A percentile compares a stretch with the other conserved stretches of the same genome.
These are phyloP conservation scores for Puma concolor DNA, from an alignment of 2,113 vertebrate genomes.

Conservation along the genomic window DNA sequence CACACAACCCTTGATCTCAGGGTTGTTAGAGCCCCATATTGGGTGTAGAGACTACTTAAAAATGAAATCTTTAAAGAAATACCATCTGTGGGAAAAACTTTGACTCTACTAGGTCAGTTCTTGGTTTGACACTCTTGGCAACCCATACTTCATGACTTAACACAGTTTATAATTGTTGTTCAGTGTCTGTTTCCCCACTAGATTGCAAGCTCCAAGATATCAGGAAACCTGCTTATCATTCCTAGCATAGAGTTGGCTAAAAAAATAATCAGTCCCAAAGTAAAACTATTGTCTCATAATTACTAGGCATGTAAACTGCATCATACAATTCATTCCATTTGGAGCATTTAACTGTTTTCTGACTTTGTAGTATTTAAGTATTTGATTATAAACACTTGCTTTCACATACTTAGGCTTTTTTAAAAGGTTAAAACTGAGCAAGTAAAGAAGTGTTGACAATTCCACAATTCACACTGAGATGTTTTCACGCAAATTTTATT, in stretches of 20 bases:
- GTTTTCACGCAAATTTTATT: slow-evolving; percentile 44
- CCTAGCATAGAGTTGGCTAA: background rate
- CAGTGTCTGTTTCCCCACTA: background rate
- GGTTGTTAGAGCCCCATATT: background rate
- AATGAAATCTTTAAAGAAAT: background rate
- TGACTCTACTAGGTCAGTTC: background rate
- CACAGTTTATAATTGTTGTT: slow-evolving; percentile 10
- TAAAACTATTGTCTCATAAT: background rate
- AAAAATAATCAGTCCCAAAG: slow-evolving; percentile 1
- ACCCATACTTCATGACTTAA: slow-evolving; percentile 1
- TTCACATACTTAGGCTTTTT: background rate
- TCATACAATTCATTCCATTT: slow-evolving; percentile 2
- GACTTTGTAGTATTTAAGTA: background rate
- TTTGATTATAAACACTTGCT: slow-evolving; percentile 53
- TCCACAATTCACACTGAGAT: background rate
- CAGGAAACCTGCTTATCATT: slow-evolving; percentile 30
- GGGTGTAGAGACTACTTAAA: background rate
- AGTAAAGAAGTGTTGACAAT: background rate
- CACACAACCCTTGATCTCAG: background rate
- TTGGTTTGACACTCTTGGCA: background rate
- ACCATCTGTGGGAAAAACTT: background rate
- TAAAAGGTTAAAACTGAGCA: slow-evolving; percentile 33
- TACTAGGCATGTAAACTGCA: background rate
- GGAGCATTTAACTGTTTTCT: slow-evolving; percentile 39
- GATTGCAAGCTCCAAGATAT: background rate